A percentile compares a stretch with the other conserved stretches of the same genome.
Evolutionary conservation across 2,113 vertebrate species (phyloP).

Genomic region (Tiliqua scincoides): DNA sequence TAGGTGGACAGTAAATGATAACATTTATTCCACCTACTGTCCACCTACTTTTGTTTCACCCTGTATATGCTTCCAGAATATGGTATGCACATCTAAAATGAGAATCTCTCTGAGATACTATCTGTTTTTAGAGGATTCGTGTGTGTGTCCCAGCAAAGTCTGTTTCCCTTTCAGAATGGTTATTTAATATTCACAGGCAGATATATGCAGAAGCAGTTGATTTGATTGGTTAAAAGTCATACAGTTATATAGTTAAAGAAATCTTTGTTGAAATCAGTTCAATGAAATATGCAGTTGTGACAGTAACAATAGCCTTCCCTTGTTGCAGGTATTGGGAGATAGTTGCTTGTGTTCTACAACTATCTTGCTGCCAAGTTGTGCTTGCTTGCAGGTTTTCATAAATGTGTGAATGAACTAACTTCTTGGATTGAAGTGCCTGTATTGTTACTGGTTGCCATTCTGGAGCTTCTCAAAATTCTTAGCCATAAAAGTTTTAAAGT

Average conservation of each 20-base stretch:
- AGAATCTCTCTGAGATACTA: not conserved
- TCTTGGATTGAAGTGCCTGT: constrained; percentile 77
- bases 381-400: constrained; percentile 60
- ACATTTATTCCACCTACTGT: no score
- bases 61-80: no score
- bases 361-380: constrained; percentile 53
- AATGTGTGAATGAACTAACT: constrained; percentile 65
- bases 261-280: no score
- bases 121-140: no score
- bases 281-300: not conserved
- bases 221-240: no score
- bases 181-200: not conserved
- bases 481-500: constrained; percentile 66
- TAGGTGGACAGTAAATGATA: no score
- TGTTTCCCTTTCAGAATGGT: no score
- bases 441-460: constrained; percentile 71
- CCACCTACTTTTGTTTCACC: no score
- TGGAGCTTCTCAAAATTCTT: constrained; percentile 67
- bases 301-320: not conserved
- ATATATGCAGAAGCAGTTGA: not conserved
- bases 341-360: constrained; percentile 27
- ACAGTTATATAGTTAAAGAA: no score
- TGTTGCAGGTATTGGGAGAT: constrained; percentile 24
- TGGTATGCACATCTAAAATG: no score
- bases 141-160: no score